Evolutionary conservation across 2,113 vertebrate species (phyloP), one percentile per base, ranked within the genome.

Genomic region (Syngnathus scovelli): DNA sequence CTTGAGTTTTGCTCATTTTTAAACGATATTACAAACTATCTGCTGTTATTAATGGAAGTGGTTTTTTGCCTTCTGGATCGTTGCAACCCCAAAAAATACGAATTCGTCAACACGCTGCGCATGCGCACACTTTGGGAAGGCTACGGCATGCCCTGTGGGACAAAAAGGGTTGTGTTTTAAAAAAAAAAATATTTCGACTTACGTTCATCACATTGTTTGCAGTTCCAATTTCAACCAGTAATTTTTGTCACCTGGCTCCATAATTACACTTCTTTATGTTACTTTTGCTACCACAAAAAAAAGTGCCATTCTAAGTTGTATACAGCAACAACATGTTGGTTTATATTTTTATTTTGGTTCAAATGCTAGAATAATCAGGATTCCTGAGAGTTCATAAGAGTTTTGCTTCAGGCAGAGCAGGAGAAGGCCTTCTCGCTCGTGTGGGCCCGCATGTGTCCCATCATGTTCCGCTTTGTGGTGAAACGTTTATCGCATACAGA

Each of bases 401-500:
- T 23, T 12, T 44, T 63, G 5, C n/a, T 23, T 7, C 61, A 63
- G 1, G 23, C 6, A 15, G 39, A n/a, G 19, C 61, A 63, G 10
- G n/a, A 23, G 21, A 21, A 46, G 0, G 61, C 41, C 23, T 63
- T 63, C 23, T 63, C 61, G 2, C 61, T 41, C 13, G 61, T 63
- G n/a, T 63, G 61, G n/a, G 16, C 27, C 15, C 61, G 37, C 61
- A 63, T 63, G 38, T 63, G 61, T 15, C 23, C 5, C 39, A 44
- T 6, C 13, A 63, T n/a, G n/a, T 43, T 39, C 2, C 37, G 41
- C n/a, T 44, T 63, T 16, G 21, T 23, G 19, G 61, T 41, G 19
- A 63, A 63, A 6, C 61, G 43, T 13, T 43, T 63, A 15, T 44
- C 10, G 21, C 61, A 63, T 6, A 41, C 11, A 15, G 61, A 43